Evolutionary conservation across 2,797 vertebrate genomes (phyloP), one percentile per base, ranked within the genome.

Genomic region (Atherinosoma microstoma): DNA sequence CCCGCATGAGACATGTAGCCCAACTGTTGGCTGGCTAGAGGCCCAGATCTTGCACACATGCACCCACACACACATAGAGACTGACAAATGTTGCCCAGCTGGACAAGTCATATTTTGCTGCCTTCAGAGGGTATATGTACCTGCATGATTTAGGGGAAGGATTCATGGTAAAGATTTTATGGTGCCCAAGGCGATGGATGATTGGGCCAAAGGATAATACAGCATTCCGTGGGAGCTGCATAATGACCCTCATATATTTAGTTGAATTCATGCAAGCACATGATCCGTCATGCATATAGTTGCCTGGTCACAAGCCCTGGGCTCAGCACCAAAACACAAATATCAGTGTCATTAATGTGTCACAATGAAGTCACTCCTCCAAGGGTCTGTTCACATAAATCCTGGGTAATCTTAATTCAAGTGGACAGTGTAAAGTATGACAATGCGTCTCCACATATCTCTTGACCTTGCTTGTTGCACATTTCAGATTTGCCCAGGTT

Each of bases 11-110:
- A 80, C 69, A 53, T 64, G 71, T 58, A 67, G 59, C 47, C 58
- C 75, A 79, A 70, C 75, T 86, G 81, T 83, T 82, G 56, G 62
- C 78, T 81, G 84, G 78, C 75, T 47, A 12, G 29, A 78, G 60
- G 64, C 86, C 79, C 72, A 83, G 73, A 76, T 82, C 60, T 58
- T 56, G 22, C 38, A 59, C 38, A 30, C 47, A 30, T 10, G 2
- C 24, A 11, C 64, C 24, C 35, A 30, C 58, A 20, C 67, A 64
- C 47, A 63, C 34, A 76, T 36, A 73, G 45, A 64, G 53, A 56
- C 51, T 83, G 22, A 58, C 42, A 74, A 63, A 58, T 47, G 13
- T 29, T 51, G 53, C 61, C 24, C 59, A 20, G 66, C 70, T 74
- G 38, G 34, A 70, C 58, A 20, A 36, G 38, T 58, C 27, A 61